A percentile compares a stretch with the other conserved stretches of the same genome.
Conservation (phyloP, 2,113 vertebrate genomes). For the Gymnocephalus cernua region DNA sequence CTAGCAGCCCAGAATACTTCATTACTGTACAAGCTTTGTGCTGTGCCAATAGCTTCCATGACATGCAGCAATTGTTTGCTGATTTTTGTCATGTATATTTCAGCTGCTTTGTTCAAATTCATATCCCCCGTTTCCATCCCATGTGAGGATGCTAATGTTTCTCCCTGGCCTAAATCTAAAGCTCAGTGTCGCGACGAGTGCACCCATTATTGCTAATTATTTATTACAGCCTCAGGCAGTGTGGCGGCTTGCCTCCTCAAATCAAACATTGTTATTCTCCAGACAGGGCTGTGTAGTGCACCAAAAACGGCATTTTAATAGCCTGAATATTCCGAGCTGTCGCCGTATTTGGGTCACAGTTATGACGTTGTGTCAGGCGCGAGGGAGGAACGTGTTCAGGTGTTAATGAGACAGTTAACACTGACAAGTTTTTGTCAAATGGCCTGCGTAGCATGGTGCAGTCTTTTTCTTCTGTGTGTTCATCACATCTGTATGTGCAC, state of each 20-base stretch:
- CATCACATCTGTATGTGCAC: slow-evolving; percentile 11
- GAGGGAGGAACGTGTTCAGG: slow-evolving; percentile 5
- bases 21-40: slow-evolving; percentile 6
- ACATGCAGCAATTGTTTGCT: slow-evolving; percentile 37
- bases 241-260: slow-evolving; percentile 60
- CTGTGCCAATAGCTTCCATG: slow-evolving; percentile 11
- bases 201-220: slow-evolving; percentile 82
- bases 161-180: slow-evolving; percentile 65
- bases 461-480: slow-evolving; percentile 30
- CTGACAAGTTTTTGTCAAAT: neutral
- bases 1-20: slow-evolving; percentile 9
- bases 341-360: slow-evolving; percentile 67
- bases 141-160: slow-evolving; percentile 64
- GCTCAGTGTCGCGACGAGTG: slow-evolving; percentile 62
- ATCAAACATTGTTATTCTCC: slow-evolving; percentile 75
- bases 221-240: slow-evolving; percentile 73
- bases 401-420: slow-evolving; percentile 18
- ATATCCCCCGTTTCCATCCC: slow-evolving; percentile 38
- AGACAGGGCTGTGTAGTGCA: slow-evolving; percentile 48
- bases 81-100: slow-evolving; percentile 68
- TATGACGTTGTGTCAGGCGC: slow-evolving; percentile 7
- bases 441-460: neutral
- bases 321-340: slow-evolving; percentile 51
- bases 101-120: slow-evolving; percentile 48
- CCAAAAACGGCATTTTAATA: slow-evolving; percentile 60